Conservation (phyloP, 2,888 invertebrate genomes). For the Xylota segnis region DNA sequence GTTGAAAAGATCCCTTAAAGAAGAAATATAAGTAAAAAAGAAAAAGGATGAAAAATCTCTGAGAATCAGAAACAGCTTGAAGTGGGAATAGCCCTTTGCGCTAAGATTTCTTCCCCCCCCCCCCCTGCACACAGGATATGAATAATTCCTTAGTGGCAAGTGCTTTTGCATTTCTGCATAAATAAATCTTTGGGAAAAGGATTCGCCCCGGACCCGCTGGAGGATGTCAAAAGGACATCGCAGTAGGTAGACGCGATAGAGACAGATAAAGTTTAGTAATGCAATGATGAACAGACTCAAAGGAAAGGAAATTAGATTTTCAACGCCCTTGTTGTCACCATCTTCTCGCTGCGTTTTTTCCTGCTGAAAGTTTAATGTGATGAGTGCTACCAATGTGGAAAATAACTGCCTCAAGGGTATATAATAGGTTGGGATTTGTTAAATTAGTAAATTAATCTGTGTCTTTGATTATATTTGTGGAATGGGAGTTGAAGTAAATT, state of each 20-base stretch:
- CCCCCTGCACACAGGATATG: slow-evolving; percentile 37
- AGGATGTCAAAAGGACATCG: slow-evolving; percentile 37
- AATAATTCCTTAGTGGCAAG: slow-evolving; percentile 38
- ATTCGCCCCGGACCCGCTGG: neutral
- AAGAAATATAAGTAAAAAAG: neutral
- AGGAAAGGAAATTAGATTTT: slow-evolving; percentile 67
- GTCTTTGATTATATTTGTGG: slow-evolving; percentile 11
- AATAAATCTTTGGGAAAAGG: slow-evolving; percentile 42
- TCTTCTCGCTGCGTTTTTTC: slow-evolving; percentile 9
- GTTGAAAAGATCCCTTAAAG: slow-evolving; percentile 29
- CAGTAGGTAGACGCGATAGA: slow-evolving; percentile 1
- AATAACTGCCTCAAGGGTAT: neutral
- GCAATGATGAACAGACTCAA: slow-evolving; percentile 68
- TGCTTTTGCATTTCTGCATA: slow-evolving; percentile 45
- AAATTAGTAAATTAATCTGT: slow-evolving; percentile 41
- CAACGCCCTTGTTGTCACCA: slow-evolving; percentile 13
- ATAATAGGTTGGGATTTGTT: slow-evolving; percentile 25
- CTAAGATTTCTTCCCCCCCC: neutral
- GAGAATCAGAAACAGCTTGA: slow-evolving; percentile 29
- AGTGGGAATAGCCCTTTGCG: slow-evolving; percentile 59
- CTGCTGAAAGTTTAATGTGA: slow-evolving; percentile 39
- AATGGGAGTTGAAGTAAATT: neutral
- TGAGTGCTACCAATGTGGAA: slow-evolving; percentile 27
- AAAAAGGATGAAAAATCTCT: slow-evolving; percentile 10
- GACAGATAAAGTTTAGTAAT: slow-evolving; percentile 59